Evolutionary conservation across 2,113 vertebrate genomes (phyloP).

Genomic region (Sceloporus tristichus): DNA sequence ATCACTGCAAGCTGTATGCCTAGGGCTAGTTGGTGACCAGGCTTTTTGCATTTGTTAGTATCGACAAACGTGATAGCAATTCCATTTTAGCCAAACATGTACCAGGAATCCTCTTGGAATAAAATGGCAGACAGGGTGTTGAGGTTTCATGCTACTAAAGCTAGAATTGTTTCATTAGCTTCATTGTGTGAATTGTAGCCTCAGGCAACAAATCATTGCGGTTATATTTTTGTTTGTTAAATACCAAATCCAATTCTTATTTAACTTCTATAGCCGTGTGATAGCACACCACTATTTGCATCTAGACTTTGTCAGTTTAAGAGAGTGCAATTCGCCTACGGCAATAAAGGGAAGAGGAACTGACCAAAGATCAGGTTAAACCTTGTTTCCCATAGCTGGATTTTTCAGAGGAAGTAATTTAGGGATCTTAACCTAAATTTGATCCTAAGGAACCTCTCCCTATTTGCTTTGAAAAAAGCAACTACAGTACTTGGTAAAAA

Average conservation of each 20-base stretch:
- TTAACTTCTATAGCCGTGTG: background rate
- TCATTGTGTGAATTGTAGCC: constrained; percentile 1
- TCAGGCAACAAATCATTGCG: constrained; percentile 8
- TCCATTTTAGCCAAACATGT: background rate
- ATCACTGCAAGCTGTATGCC: constrained; percentile 8
- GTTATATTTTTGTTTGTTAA: constrained; percentile 3
- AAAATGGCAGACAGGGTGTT: background rate
- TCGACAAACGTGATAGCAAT: constrained; percentile 1
- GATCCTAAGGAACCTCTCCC: background rate
- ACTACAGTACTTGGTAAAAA: background rate
- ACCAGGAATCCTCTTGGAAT: background rate
- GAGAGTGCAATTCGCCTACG: background rate
- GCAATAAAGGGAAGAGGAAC: background rate
- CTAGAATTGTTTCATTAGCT: background rate
- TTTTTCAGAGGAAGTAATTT: background rate
- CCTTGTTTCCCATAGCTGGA: background rate
- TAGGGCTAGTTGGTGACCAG: background rate
- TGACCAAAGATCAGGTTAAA: no score
- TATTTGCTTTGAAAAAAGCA: background rate
- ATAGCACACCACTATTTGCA: background rate
- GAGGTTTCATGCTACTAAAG: background rate
- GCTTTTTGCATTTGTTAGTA: constrained; percentile 4
- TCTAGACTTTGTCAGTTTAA: background rate
- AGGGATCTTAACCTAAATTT: background rate
- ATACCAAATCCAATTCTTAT: background rate